Conservation (phyloP, 1,140 invertebrate genomes). For the Polypedilum vanderplanki region DNA sequence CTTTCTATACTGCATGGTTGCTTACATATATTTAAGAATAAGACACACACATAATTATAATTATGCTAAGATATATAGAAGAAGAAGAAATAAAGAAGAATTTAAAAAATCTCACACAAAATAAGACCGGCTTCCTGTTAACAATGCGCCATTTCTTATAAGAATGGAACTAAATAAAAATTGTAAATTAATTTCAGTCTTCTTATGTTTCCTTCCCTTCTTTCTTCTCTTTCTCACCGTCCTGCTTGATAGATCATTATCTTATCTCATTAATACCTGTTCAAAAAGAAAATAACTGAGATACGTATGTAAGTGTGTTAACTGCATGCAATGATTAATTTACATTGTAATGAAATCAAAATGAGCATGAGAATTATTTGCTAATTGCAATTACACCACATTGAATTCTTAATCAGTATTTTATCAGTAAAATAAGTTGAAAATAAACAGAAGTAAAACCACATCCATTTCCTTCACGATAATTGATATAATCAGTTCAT, state of each 20-base stretch:
- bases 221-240: neutral
- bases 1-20: neutral
- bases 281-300: neutral
- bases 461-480: too few relatives aligned
- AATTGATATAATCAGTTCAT: too few relatives aligned
- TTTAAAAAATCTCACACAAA: slow-evolving; percentile 26
- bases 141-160: neutral
- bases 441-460: too few relatives aligned
- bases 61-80: neutral
- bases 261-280: slow-evolving; percentile 22
- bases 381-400: too few relatives aligned
- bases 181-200: slow-evolving; percentile 18
- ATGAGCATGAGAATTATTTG: too few relatives aligned
- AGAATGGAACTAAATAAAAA: slow-evolving; percentile 24
- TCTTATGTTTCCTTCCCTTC: neutral
- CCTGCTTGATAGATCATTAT: neutral
- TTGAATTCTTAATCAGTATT: too few relatives aligned
- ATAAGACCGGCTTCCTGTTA: neutral
- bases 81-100: neutral
- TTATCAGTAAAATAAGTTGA: too few relatives aligned
- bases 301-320: neutral
- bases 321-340: too few relatives aligned
- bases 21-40: neutral
- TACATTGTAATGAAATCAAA: too few relatives aligned
- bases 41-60: slow-evolving; percentile 16